Evolutionary conservation across 2,113 vertebrate species (phyloP), one percentile per base, ranked within the genome.

Genomic region (Epinephelus cyanopodus): DNA sequence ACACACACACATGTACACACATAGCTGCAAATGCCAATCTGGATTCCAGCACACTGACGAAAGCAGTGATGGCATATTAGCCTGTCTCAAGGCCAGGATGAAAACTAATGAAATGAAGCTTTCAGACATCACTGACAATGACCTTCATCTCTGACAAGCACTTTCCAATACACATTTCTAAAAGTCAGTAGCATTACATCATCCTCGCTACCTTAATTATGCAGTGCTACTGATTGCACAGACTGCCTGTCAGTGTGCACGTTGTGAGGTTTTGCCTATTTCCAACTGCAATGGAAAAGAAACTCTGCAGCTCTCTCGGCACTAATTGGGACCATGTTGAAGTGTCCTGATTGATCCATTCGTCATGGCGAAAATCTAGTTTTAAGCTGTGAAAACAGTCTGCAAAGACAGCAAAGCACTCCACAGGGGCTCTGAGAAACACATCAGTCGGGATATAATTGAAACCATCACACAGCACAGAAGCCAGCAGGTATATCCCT

Each of bases 351-450:
- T 67, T 84, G 87, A 90, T 87, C 71, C 77, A 69, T 82, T 85
- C 77, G 76, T 89, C 45, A 48, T 12, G 53, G 37, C 8, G 37
- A 70, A 71, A 87, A 68, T 37, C 33, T 21, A 50, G 63, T 15
- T 77, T 77, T 58, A 77, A 90, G 91, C 90, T 89, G 88, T 82
- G 47, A 80, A 84, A 92, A 90, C 87, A 90, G 48, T 75, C 48
- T 56, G 70, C 48, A 63, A 37, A 56, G 33, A 70, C 61, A 42
- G 53, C 23, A 7, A 45, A 14, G 18, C n/a, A 50, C 4, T 12
- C 0, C 70, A 12, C 54, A 15, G 0, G 0, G 68, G 47, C 53
- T 57, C 67, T 2, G 42, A 79, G 39, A 66, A 53, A 33, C n/a
- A 37, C 0, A 42, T 47, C 78, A 60, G 61, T 72, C 37, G 5